Percentiles rank a stretch among this genome's conserved stretches.
These are phyloP conservation scores for Julus scanicus DNA, from an alignment of 2,888 invertebrate species.

Conservation along the genomic window DNA sequence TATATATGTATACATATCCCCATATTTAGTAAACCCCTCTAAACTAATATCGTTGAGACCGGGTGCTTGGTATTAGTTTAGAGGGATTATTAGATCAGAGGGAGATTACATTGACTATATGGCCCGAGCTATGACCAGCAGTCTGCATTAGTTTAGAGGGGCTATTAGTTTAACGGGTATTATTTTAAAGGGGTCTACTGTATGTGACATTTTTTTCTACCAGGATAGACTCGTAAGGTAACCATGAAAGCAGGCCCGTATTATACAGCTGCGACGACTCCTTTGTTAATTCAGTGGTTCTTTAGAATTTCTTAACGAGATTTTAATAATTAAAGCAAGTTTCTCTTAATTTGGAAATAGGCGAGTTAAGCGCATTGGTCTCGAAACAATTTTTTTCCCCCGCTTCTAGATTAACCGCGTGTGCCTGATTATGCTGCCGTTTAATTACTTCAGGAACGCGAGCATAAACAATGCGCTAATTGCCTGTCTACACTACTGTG, in stretches of 20 bases:
- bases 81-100: no score
- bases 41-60: no score
- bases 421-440: neutral
- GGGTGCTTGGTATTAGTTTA: no score
- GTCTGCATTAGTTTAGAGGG: no score
- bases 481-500: neutral
- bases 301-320: neutral
- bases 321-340: neutral
- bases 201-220: no score
- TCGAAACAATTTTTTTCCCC: neutral
- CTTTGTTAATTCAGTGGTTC: neutral
- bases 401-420: neutral
- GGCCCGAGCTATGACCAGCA: no score
- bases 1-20: no score
- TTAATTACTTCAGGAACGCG: neutral
- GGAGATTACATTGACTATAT: no score
- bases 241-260: neutral
- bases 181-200: no score
- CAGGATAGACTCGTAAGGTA: no score
- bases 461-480: conserved; percentile 16
- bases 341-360: neutral
- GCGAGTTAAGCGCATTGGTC: neutral
- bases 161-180: no score
- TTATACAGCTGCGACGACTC: neutral
- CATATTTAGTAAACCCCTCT: no score